Conservation (phyloP, 2,888 invertebrate genomes). For the Brachypterus glaber region DNA sequence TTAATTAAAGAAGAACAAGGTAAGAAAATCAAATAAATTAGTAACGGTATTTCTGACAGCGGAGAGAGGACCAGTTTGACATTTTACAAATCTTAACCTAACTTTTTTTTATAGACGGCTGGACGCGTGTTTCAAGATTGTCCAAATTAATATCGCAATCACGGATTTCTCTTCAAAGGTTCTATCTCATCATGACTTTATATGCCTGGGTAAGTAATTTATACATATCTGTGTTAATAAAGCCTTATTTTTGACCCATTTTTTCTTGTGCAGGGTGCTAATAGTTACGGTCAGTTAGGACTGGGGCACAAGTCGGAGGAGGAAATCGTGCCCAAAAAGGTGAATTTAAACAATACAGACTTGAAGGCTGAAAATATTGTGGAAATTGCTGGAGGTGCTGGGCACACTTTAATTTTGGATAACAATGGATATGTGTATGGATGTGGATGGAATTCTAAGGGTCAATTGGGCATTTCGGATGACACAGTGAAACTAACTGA, state of each 20-base stretch:
- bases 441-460: constrained; percentile 71
- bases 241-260: constrained; percentile 7
- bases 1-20: no score
- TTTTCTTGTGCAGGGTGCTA: constrained; percentile 56
- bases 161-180: constrained; percentile 19
- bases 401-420: constrained; percentile 63
- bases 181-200: constrained; percentile 29
- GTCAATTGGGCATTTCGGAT: constrained; percentile 55
- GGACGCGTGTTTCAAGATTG: constrained; percentile 27
- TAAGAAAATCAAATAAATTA: neutral
- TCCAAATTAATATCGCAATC: constrained; percentile 19
- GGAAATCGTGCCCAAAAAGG: constrained; percentile 47
- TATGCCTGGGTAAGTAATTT: constrained; percentile 34
- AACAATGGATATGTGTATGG: constrained; percentile 58
- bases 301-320: constrained; percentile 59
- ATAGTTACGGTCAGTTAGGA: constrained; percentile 74
- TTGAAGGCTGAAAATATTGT: constrained; percentile 44
- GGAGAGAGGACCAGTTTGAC: neutral
- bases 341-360: constrained; percentile 31
- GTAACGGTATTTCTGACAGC: neutral
- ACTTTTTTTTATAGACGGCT: constrained; percentile 19
- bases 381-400: constrained; percentile 66
- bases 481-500: constrained; percentile 48
- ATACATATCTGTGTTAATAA: constrained; percentile 5
- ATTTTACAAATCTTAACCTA: constrained; percentile 20